Percentiles rank a stretch among this genome's conserved stretches.
Conservation (phyloP, 2,888 invertebrate species). For the Tribolium freemani region DNA sequence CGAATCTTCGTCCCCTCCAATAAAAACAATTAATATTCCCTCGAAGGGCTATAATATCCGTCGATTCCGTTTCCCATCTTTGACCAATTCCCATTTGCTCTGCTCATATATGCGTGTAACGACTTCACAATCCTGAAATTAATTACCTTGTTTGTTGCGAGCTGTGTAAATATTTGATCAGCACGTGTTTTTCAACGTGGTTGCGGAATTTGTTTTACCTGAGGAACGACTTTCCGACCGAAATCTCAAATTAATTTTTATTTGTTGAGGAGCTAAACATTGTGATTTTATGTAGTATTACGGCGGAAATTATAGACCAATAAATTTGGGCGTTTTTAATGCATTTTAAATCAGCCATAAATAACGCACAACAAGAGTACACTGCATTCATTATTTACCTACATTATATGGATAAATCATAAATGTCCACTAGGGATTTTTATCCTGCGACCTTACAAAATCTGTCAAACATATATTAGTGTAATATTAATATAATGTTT, state of each 20-base stretch:
- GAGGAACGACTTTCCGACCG: background rate
- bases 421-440: background rate
- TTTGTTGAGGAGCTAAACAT: conserved; percentile 1
- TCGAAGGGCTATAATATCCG: background rate
- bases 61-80: background rate
- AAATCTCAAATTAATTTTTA: conserved; percentile 1
- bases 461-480: background rate
- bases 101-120: background rate
- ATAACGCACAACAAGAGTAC: background rate
- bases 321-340: conserved; percentile 21
- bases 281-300: background rate
- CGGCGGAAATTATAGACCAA: conserved; percentile 8
- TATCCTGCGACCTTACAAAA: background rate
- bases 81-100: background rate
- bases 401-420: background rate
- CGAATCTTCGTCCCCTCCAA: conserved; percentile 4
- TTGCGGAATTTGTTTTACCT: background rate
- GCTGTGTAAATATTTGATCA: conserved; percentile 25
- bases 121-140: conserved; percentile 12
- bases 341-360: conserved; percentile 13
- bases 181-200: conserved; percentile 9
- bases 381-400: conserved; percentile 14
- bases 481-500: background rate
- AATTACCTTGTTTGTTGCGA: conserved; percentile 26
- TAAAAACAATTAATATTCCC: conserved; percentile 33